These are phyloP conservation scores for Leptodactylus fuscus DNA, from an alignment of 2,113 vertebrate genomes.

Conservation along the genomic window DNA sequence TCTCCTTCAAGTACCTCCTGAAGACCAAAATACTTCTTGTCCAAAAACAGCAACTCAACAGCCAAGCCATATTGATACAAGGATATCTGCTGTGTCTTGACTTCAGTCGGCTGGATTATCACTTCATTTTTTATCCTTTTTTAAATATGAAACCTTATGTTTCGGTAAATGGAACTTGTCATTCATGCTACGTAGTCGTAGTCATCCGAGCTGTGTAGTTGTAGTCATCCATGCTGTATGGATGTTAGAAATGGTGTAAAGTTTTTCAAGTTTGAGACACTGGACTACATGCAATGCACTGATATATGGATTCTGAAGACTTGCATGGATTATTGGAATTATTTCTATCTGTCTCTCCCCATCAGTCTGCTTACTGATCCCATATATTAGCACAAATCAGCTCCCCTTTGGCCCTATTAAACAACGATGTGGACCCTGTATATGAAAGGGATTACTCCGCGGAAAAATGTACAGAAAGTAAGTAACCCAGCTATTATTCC, in stretches of 20 bases:
- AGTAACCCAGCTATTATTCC: neutral
- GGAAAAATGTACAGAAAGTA: conserved; percentile 49
- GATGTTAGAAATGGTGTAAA: neutral
- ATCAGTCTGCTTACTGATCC: neutral
- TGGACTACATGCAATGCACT: neutral
- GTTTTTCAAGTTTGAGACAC: neutral
- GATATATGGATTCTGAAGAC: neutral
- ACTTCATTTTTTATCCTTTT: neutral
- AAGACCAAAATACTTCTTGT: neutral
- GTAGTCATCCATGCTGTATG: neutral
- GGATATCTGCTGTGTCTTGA: neutral
- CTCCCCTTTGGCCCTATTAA: neutral
- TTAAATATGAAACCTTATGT: neutral
- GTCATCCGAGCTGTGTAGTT: too few species aligned
- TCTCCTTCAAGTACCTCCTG: neutral
- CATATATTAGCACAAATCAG: neutral
- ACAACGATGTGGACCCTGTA: conserved; percentile 54
- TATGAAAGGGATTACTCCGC: conserved; percentile 35
- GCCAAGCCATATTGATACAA: neutral
- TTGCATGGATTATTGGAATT: neutral
- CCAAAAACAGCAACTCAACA: neutral
- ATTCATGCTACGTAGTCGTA: neutral
- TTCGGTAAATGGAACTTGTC: neutral
- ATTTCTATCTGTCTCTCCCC: too few species aligned
- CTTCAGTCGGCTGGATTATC: neutral